phyloP scores from a whole-genome alignment of 1,140 invertebrate species.

The Stegodyphus dumicola region DNA sequence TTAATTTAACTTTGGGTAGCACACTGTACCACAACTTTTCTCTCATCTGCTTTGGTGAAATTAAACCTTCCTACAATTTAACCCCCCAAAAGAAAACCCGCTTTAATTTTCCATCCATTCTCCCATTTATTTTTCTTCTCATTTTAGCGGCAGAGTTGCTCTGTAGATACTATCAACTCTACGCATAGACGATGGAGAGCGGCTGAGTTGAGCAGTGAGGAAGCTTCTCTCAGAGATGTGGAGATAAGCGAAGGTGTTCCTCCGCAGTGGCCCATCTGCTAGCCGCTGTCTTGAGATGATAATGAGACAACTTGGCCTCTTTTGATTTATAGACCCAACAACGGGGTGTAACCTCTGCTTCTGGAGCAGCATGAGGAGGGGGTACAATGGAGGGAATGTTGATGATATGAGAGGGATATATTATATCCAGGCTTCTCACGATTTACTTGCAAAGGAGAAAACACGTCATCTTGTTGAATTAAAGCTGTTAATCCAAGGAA shows the following conservation, averaged over 20 bases:
- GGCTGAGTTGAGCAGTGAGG: not conserved
- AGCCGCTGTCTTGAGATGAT: conserved; percentile 47
- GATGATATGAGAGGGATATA: conserved; percentile 15
- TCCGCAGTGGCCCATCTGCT: conserved; percentile 20
- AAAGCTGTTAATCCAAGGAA: conserved; percentile 41
- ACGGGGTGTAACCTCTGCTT: conserved; percentile 53
- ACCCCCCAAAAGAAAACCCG: not conserved
- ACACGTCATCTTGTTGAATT: conserved; percentile 38
- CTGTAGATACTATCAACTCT: conserved; percentile 20
- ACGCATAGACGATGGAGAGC: not conserved
- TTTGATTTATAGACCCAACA: conserved; percentile 47
- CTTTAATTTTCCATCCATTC: conserved; percentile 42
- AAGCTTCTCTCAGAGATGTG: conserved; percentile 32
- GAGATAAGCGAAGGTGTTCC: conserved; percentile 52
- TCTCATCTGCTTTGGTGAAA: conserved; percentile 2
- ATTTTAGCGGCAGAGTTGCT: not conserved
- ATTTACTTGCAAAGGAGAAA: conserved; percentile 8
- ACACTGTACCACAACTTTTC: not conserved
- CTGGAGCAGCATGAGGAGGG: conserved; percentile 13
- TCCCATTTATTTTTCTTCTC: not conserved
- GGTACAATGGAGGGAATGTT: not conserved
- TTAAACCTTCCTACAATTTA: conserved; percentile 3
- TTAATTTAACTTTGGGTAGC: not conserved
- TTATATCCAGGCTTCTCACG: conserved; percentile 31
- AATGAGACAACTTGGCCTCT: conserved; percentile 53